Conservation (phyloP, 2,113 vertebrate species). For the Macquaria ambigua region DNA sequence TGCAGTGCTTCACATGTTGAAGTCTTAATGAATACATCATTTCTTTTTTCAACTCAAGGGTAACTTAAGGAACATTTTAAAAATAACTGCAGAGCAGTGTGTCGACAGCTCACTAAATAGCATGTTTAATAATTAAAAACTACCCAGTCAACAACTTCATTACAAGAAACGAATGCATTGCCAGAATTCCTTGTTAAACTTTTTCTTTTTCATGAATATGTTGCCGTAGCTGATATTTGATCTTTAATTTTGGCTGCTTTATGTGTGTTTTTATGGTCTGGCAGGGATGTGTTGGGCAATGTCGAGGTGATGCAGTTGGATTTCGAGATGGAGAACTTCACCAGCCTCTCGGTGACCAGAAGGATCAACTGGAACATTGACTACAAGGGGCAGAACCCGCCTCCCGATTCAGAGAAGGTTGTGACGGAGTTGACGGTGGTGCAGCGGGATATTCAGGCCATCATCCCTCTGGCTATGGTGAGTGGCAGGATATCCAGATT, state of each 20-base stretch:
- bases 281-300: slow-evolving; percentile 87
- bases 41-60: slow-evolving; percentile 2
- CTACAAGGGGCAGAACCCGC: slow-evolving; percentile 91
- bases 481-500: slow-evolving; percentile 59
- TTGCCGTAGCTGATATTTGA: slow-evolving; percentile 4
- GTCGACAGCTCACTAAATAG: slow-evolving; percentile 39
- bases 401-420: slow-evolving; percentile 92
- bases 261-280: background rate
- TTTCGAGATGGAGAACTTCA: slow-evolving; percentile 99
- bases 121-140: slow-evolving; percentile 58
- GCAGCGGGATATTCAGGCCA: slow-evolving; percentile 95
- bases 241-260: background rate
- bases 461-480: slow-evolving; percentile 97
- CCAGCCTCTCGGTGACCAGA: slow-evolving; percentile 96
- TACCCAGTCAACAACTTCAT: slow-evolving; percentile 33
- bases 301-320: slow-evolving; percentile 97
- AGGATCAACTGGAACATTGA: slow-evolving; percentile 99
- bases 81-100: slow-evolving; percentile 30
- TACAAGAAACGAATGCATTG: slow-evolving; percentile 32
- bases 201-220: background rate
- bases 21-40: slow-evolving; percentile 22
- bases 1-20: background rate
- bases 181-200: background rate
- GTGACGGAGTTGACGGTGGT: slow-evolving; percentile 97
- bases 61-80: slow-evolving; percentile 10